These are phyloP conservation scores for Malurus melanocephalus DNA, from an alignment of 2,113 vertebrate species.

Conservation along the genomic window DNA sequence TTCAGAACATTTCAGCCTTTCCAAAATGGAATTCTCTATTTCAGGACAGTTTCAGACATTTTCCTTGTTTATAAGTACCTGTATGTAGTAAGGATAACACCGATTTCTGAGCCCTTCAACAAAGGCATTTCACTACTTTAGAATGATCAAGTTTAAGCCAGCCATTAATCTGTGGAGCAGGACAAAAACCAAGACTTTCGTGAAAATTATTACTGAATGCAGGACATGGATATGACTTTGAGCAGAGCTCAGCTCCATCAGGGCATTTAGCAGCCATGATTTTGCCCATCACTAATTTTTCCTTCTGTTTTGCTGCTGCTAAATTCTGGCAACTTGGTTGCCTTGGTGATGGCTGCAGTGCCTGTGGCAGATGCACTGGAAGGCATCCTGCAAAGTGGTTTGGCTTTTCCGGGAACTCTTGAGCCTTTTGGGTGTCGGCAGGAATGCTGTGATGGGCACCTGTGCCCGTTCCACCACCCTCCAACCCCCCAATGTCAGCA, in stretches of 20 bases:
- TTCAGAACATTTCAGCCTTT: neutral
- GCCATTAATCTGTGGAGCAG: neutral
- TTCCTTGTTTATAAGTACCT: neutral
- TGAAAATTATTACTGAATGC: neutral
- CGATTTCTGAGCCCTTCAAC: neutral
- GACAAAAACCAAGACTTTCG: neutral
- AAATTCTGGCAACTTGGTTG: slow-evolving; percentile 37
- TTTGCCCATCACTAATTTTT: neutral
- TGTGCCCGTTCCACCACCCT: neutral
- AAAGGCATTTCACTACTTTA: neutral
- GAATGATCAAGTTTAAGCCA: neutral
- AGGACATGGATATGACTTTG: neutral
- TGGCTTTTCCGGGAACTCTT: neutral
- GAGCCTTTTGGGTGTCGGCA: neutral
- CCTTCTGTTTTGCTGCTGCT: neutral
- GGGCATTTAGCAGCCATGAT: neutral
- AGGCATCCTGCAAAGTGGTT: neutral
- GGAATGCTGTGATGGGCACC: neutral
- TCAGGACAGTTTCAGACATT: neutral
- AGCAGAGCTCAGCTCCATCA: neutral
- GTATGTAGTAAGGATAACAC: neutral
- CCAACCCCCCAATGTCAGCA: accelerated
- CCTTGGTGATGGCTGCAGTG: slow-evolving; percentile 25
- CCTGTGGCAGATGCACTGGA: neutral
- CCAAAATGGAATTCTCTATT: neutral